phyloP scores from a whole-genome alignment of 2,113 vertebrate genomes.

The Tiliqua scincoides region DNA sequence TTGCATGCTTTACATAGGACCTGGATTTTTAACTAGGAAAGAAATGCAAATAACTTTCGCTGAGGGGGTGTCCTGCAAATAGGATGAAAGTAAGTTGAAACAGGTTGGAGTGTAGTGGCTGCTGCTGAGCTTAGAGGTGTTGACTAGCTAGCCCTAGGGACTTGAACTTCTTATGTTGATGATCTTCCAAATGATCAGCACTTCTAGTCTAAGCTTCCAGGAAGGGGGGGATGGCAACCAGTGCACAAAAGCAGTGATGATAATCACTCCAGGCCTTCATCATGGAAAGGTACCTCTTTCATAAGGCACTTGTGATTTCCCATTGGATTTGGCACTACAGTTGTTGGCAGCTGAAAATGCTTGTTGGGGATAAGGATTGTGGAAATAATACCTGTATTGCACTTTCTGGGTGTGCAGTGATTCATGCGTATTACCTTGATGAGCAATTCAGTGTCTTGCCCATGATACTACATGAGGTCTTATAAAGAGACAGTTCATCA shows the following conservation, averaged over 20 bases:
- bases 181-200: not conserved
- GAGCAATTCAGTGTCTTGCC: too few species aligned
- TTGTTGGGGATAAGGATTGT: not conserved
- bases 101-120: not conserved
- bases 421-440: too few species aligned
- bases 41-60: not conserved
- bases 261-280: not conserved
- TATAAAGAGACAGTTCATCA: too few species aligned
- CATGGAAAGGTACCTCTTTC: not conserved
- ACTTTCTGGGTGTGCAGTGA: too few species aligned
- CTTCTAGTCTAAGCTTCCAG: not conserved
- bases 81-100: not conserved
- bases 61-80: not conserved
- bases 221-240: not conserved
- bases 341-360: not conserved
- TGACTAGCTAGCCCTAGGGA: not conserved
- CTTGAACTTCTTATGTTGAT: not conserved
- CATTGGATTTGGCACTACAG: too few species aligned
- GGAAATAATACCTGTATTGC: not conserved
- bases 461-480: too few species aligned
- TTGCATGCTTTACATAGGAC: not conserved
- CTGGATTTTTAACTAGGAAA: slow-evolving; percentile 13
- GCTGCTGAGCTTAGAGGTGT: not conserved
- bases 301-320: not conserved
- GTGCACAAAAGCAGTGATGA: not conserved